Evolutionary conservation across 2,888 invertebrate genomes (phyloP).

Genomic region (Copidosoma aretas): DNA sequence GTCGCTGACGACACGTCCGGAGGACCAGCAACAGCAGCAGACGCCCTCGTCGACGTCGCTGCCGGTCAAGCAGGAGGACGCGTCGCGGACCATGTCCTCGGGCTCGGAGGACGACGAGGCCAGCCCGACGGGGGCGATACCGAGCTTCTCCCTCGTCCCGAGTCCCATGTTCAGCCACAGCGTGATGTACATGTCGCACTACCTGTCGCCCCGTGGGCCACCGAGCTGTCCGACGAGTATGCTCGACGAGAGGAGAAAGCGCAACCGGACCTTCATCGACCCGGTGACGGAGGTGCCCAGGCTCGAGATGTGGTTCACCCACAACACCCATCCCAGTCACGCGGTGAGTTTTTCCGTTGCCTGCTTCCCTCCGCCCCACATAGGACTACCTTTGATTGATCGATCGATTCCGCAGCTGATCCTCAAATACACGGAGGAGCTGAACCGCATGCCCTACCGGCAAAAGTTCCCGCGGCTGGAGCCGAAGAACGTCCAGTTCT

Average conservation of each 20-base stretch:
- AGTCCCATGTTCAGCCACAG: constrained; percentile 89
- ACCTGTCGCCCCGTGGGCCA: constrained; percentile 69
- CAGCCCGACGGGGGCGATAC: constrained; percentile 64
- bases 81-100: constrained; percentile 60
- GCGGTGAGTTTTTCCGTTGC: constrained; percentile 58
- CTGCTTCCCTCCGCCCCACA: not conserved
- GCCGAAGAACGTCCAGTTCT: constrained; percentile 99
- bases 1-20: constrained; percentile 58
- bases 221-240: constrained; percentile 63
- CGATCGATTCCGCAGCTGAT: constrained; percentile 87
- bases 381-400: too few relatives aligned
- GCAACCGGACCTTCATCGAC: constrained; percentile 98
- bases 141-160: constrained; percentile 81
- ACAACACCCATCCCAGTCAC: constrained; percentile 98
- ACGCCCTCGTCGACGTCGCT: constrained; percentile 36
- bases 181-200: constrained; percentile 92
- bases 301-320: constrained; percentile 93
- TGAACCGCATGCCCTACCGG: constrained; percentile 95
- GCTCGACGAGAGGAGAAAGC: constrained; percentile 86
- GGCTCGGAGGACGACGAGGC: constrained; percentile 68
- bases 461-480: constrained; percentile 99
- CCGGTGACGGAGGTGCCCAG: constrained; percentile 97
- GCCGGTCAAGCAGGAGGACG: constrained; percentile 66
- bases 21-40: constrained; percentile 56
- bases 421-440: constrained; percentile 95